These are phyloP conservation scores for Numida meleagris DNA, from an alignment of 2,113 vertebrate species.

Conservation along the genomic window DNA sequence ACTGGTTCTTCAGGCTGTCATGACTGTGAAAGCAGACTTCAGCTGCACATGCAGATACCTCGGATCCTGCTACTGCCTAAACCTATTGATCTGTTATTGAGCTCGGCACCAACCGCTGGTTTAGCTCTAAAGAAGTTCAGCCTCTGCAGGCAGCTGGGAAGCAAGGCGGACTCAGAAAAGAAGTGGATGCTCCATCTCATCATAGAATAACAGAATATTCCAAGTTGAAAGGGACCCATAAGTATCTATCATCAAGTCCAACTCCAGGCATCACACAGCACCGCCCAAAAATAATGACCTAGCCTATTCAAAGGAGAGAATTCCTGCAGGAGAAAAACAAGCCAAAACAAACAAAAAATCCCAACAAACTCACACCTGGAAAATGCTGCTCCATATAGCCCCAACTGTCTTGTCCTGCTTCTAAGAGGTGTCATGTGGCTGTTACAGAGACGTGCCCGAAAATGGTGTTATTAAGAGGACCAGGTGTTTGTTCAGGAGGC, in stretches of 20 bases:
- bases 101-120: background rate
- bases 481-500: slow-evolving; percentile 41
- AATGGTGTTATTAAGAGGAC: background rate
- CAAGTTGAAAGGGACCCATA: too few relatives aligned
- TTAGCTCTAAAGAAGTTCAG: background rate
- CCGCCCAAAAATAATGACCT: background rate
- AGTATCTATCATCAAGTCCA: too few relatives aligned
- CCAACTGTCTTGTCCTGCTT: background rate
- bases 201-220: too few relatives aligned
- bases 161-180: background rate
- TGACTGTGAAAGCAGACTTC: background rate
- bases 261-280: too few relatives aligned
- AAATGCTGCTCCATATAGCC: background rate
- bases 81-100: background rate
- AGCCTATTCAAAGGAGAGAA: background rate
- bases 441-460: background rate
- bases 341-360: background rate
- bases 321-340: background rate
- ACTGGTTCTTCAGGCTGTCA: background rate
- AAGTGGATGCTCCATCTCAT: background rate
- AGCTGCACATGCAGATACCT: rapidly evolving
- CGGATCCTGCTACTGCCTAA: background rate
- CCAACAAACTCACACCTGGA: background rate
- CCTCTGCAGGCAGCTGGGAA: background rate
- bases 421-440: background rate